phyloP scores from a whole-genome alignment of 2,888 invertebrate species.

The Campoplex capitator region DNA sequence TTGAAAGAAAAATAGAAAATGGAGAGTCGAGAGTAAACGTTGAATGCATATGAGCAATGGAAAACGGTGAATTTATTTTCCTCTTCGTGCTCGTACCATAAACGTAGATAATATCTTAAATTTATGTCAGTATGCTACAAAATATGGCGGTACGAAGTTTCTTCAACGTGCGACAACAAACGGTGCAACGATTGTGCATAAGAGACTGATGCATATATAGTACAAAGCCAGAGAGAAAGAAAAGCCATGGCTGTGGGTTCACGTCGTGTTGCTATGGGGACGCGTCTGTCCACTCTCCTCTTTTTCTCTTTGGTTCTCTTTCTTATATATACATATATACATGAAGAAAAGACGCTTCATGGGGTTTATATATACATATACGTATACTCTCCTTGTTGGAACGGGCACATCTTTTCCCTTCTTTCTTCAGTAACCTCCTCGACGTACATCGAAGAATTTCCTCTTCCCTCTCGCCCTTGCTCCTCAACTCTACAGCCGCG shows the following conservation, averaged over 20 bases:
- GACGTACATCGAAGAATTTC: constrained; percentile 24
- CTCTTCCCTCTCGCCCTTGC: constrained; percentile 36
- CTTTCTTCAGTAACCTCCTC: constrained; percentile 32
- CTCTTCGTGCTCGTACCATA: background rate
- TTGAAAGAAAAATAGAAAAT: background rate
- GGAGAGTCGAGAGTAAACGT: background rate
- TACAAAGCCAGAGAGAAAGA: constrained; percentile 39
- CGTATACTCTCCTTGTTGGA: constrained; percentile 18
- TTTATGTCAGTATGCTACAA: background rate
- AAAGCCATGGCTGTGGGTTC: constrained; percentile 59
- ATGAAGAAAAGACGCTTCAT: background rate
- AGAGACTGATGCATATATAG: constrained; percentile 9
- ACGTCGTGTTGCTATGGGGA: constrained; percentile 72
- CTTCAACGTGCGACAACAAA: background rate
- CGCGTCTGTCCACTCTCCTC: constrained; percentile 61
- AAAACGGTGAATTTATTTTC: background rate
- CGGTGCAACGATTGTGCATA: constrained; percentile 34
- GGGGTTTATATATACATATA: background rate
- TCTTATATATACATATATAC: background rate
- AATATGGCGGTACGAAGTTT: background rate
- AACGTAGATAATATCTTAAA: background rate
- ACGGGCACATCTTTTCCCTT: constrained; percentile 44
- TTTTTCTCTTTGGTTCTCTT: constrained; percentile 62
- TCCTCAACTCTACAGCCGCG: constrained; percentile 6
- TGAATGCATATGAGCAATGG: background rate